These are phyloP conservation scores for Anthophora plumipes DNA, from an alignment of 2,888 invertebrate genomes.

Conservation along the genomic window DNA sequence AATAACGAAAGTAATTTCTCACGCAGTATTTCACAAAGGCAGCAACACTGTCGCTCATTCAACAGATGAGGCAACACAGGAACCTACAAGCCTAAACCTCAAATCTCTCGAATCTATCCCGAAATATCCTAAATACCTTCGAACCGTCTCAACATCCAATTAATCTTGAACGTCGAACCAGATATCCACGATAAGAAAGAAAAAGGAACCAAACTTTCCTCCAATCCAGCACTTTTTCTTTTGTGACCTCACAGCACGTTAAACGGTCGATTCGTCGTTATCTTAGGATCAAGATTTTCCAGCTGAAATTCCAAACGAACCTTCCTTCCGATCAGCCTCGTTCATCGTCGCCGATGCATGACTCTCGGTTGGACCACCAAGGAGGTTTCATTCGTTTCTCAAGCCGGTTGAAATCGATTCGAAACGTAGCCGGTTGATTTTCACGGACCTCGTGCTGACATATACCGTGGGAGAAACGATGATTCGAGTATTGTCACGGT, in stretches of 20 bases:
- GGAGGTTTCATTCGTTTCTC: slow-evolving; percentile 65
- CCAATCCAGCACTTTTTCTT: background rate
- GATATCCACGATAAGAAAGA: background rate
- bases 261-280: slow-evolving; percentile 12
- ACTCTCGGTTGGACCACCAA: slow-evolving; percentile 75
- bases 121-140: background rate
- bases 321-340: slow-evolving; percentile 38
- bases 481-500: slow-evolving; percentile 57
- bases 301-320: slow-evolving; percentile 23
- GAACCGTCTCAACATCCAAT: background rate
- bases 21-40: no score
- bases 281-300: slow-evolving; percentile 25
- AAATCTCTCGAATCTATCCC: background rate
- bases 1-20: no score
- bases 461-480: slow-evolving; percentile 75
- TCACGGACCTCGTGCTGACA: slow-evolving; percentile 77
- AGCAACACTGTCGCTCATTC: no score
- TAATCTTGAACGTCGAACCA: background rate
- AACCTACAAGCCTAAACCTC: no score
- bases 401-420: slow-evolving; percentile 73
- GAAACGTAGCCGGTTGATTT: slow-evolving; percentile 74
- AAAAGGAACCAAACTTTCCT: background rate
- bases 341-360: slow-evolving; percentile 68
- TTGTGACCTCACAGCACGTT: background rate
- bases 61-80: no score